Base-by-base conservation (phyloP, 2,888 invertebrate genomes). In the Cryptophagus acutangulus region DNA sequence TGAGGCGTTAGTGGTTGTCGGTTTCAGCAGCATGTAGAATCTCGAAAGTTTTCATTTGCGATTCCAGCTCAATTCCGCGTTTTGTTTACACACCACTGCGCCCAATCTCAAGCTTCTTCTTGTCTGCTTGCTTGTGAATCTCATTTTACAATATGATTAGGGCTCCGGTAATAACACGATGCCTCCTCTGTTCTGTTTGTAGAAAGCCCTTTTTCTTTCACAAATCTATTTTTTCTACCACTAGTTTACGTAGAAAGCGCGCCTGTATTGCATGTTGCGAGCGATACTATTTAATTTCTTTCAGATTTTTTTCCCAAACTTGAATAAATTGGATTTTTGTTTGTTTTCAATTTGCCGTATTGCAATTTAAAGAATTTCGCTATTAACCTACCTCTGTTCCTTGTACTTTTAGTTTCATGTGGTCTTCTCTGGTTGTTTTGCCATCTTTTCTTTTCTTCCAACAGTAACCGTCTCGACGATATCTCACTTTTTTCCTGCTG, bases 371-470 rank as follows among this genome's bases (percentile, higher is more conserved):
- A 14, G 8, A 17, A 41, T 28, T 6, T n/a, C n/a, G n/a, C n/a
- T n/a, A n/a, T n/a, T n/a, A n/a, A 59, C 76, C 77, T 57, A 90
- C 91, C 83, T 93, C 92, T 48, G 90, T 88, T 59, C 93, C 92
- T 75, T 93, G 91, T 64, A 95, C 95, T 79, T 97, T 97, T 51
- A 97, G 78, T 72, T 96, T 96, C 96, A 97, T 96, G 72, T 97
- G 97, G 77, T 97, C 97, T 72, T 97, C 97, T 58, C 97, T 75
- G 41, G 95, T 95, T 48, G 95, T 94, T 74, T 95, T 95, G 14
- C 96, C 96, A 69, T 96, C 96, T 72, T 94, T 94, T 54, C 97
- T 76, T 65, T 95, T 95, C 75, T 96, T 96, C 96, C 97, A 97
- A 72, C 93, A 94, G 72, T 96, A 96, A 14, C 95, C 95, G 66